A percentile compares a stretch with the other conserved stretches of the same genome.
These are phyloP conservation scores for Holothuria scabra DNA, from an alignment of 53 echinoderm and acorn worm genomes.

Conservation along the genomic window DNA sequence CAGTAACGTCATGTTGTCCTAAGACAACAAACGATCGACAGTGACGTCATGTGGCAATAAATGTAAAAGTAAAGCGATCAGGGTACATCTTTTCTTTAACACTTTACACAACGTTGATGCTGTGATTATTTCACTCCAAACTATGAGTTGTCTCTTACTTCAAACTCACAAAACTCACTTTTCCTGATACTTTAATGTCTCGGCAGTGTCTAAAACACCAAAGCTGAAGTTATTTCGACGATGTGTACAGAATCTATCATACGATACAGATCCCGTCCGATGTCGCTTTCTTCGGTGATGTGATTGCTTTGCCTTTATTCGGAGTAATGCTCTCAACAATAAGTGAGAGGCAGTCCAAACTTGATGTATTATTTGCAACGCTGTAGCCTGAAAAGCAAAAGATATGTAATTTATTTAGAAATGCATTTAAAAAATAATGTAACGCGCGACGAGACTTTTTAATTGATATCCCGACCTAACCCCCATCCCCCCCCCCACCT, in stretches of 20 bases:
- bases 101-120: neutral
- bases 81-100: neutral
- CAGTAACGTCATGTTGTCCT: too few relatives aligned
- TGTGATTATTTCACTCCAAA: neutral
- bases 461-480: too few relatives aligned
- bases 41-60: too few relatives aligned
- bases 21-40: too few relatives aligned
- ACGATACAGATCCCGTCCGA: slow-evolving; percentile 94
- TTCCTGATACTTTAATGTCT: neutral
- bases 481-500: too few relatives aligned
- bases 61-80: too few relatives aligned
- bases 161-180: neutral
- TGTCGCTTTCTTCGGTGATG: slow-evolving; percentile 97
- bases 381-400: slow-evolving; percentile 68
- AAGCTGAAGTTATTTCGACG: neutral
- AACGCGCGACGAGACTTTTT: too few relatives aligned
- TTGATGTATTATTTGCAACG: slow-evolving; percentile 80
- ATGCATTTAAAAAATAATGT: too few relatives aligned
- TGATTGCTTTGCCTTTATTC: slow-evolving; percentile 96
- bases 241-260: slow-evolving; percentile 26
- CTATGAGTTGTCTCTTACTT: neutral
- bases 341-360: slow-evolving; percentile 93
- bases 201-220: too few relatives aligned
- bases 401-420: too few relatives aligned
- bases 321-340: slow-evolving; percentile 99